Evolutionary conservation across 2,797 vertebrate species (phyloP).

Genomic region (Aulostomus chinensis): DNA sequence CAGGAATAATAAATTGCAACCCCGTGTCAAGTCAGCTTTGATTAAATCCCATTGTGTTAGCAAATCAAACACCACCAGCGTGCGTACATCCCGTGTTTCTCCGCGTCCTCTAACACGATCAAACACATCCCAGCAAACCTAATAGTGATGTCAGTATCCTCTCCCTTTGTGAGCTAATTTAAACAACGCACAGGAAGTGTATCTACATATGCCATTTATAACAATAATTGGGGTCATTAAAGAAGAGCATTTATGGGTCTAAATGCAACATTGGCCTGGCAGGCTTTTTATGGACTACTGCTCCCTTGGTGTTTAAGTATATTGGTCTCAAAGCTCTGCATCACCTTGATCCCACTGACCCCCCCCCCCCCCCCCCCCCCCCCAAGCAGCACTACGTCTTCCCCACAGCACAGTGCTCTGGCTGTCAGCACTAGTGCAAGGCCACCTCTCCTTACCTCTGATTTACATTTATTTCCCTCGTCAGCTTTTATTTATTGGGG

Average conservation of each 20-base stretch:
- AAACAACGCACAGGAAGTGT: conserved; percentile 48
- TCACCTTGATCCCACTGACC: conserved; percentile 82
- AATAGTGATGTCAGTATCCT: conserved; percentile 29
- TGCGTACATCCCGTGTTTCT: conserved; percentile 9
- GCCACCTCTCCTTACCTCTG: conserved; percentile 77
- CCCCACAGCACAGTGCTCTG: conserved; percentile 58
- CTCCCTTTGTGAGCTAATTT: conserved; percentile 39
- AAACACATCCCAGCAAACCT: conserved; percentile 24
- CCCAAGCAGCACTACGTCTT: conserved; percentile 71
- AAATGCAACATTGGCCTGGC: conserved; percentile 64
- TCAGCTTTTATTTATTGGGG: conserved; percentile 83
- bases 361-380: conserved; percentile 50
- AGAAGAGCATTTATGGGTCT: conserved; percentile 69
- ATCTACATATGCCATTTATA: conserved; percentile 64
- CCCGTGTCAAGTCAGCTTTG: conserved; percentile 18
- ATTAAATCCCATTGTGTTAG: conserved; percentile 34
- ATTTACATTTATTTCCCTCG: conserved; percentile 83
- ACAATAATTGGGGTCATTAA: conserved; percentile 75
- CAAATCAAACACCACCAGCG: conserved; percentile 37
- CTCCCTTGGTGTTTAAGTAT: conserved; percentile 76
- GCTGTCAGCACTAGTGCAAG: conserved; percentile 68
- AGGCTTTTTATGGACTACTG: conserved; percentile 78
- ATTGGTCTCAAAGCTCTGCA: conserved; percentile 74
- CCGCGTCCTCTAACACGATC: conserved; percentile 7
- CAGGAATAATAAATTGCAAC: conserved; percentile 14